phyloP scores from a whole-genome alignment of 2,797 vertebrate species.

The Tiaroga cobitis region DNA sequence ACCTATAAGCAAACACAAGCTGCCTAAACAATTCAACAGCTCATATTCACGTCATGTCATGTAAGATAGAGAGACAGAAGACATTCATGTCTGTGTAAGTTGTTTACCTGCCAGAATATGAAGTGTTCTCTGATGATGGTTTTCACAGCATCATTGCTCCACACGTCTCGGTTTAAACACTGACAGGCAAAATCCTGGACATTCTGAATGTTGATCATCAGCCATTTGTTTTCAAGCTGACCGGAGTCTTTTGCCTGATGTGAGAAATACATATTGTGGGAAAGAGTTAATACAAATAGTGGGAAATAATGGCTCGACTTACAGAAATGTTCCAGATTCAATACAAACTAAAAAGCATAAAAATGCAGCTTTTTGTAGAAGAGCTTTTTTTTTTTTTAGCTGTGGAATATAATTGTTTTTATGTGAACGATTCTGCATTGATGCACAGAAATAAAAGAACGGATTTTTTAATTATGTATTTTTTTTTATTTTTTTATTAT shows the following conservation, averaged over 20 bases:
- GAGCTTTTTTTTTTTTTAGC: not conserved
- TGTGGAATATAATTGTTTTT: not conserved
- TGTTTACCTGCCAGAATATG: constrained; percentile 96
- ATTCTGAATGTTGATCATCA: constrained; percentile 99
- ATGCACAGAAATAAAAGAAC: not conserved
- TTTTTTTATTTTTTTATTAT: too few species aligned
- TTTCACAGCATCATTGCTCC: constrained; percentile 98
- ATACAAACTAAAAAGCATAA: not conserved
- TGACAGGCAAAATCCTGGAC: constrained; percentile 99
- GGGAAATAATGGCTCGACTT: not conserved
- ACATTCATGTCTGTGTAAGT: not conserved
- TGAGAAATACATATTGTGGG: not conserved
- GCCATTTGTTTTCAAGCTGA: constrained; percentile 98
- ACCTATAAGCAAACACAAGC: constrained; percentile 80
- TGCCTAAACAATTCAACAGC: constrained; percentile 6
- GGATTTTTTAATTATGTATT: not conserved
- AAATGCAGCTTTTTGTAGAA: not conserved
- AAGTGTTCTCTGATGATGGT: constrained; percentile 97
- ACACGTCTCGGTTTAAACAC: constrained; percentile 96
- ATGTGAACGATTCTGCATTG: not conserved
- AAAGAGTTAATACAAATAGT: not conserved
- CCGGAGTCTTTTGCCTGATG: constrained; percentile 95
- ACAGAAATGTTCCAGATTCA: not conserved
- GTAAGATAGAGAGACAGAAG: not conserved
- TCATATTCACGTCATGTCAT: not conserved